Conservation (phyloP, 2,797 vertebrate species). For the Semotilus atromaculatus region DNA sequence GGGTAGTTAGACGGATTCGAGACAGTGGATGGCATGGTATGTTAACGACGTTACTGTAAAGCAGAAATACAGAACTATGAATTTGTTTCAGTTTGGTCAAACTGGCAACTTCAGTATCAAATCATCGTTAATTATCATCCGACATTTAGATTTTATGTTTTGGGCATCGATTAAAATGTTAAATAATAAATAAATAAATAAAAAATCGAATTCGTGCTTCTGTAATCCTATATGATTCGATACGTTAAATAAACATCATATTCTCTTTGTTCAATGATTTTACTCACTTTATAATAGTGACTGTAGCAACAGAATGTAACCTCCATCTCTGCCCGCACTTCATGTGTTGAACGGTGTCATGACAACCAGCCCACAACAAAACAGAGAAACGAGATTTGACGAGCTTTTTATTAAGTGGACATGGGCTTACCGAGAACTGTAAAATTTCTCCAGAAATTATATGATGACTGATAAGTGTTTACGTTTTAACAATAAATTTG, state of each 20-base stretch:
- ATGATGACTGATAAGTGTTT: background rate
- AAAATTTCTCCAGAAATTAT: background rate
- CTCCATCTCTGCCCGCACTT: background rate
- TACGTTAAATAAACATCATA: background rate
- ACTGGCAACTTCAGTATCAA: background rate
- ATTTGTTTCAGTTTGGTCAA: background rate
- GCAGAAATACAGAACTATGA: background rate
- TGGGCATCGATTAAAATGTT: background rate
- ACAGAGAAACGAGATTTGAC: background rate
- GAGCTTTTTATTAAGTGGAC: background rate
- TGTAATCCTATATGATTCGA: background rate
- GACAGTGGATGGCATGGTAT: conserved; percentile 68
- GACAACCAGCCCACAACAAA: conserved; percentile 28
- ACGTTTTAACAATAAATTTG: background rate
- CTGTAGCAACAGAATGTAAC: background rate
- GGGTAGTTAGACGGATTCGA: conserved; percentile 32
- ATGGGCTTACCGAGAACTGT: background rate
- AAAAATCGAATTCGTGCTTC: background rate
- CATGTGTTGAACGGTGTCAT: conserved; percentile 21
- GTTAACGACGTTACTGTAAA: conserved; percentile 22
- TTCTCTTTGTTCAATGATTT: background rate
- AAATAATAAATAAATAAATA: no score
- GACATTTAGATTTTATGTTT: background rate
- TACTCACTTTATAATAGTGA: conserved; percentile 29
- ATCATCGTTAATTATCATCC: background rate